phyloP scores from a whole-genome alignment of 2,113 vertebrate genomes.

The Dascyllus trimaculatus region DNA sequence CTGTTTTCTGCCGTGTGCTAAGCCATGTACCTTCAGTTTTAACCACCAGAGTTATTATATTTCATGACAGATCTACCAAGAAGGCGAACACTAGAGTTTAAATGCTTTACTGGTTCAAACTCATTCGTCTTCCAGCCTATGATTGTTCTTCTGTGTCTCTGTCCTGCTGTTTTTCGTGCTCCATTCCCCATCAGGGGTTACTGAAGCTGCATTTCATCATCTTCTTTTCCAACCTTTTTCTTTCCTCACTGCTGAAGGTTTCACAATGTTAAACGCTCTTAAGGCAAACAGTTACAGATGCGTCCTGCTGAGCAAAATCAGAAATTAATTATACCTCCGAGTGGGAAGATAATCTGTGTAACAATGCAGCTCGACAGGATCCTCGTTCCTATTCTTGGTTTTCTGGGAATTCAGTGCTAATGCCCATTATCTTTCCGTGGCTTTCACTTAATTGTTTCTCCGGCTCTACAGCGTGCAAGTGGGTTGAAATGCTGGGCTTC shows the following conservation, averaged over 20 bases:
- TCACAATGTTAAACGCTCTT: neutral
- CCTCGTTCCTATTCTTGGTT: neutral
- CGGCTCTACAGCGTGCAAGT: conserved; percentile 19
- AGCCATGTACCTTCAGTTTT: too few species aligned
- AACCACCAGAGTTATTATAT: neutral
- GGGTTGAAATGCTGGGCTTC: conserved; percentile 43
- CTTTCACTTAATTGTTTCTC: conserved; percentile 8
- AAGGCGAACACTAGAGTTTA: neutral
- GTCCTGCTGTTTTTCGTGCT: neutral
- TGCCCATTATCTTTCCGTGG: neutral
- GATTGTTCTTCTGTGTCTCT: neutral
- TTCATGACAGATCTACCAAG: neutral
- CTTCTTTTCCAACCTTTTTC: neutral
- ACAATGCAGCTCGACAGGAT: neutral
- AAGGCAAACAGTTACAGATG: too few species aligned
- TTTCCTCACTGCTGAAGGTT: neutral
- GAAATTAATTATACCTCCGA: neutral
- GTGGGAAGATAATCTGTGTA: neutral
- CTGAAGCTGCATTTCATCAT: neutral
- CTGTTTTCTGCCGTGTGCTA: too few species aligned
- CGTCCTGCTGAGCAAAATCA: too few species aligned
- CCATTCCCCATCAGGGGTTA: neutral
- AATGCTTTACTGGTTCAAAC: neutral
- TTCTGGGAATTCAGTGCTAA: neutral
- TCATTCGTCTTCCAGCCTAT: neutral